Conservation (phyloP, 2,113 vertebrate genomes). For the human (Homo sapiens) region GRCh38 chr1:97939001-97939500, state of each 20-base stretch:
- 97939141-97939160: background rate
- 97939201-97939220: background rate
- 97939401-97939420: no score
- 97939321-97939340: no score
- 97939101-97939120: background rate
- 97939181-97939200: background rate
- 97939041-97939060: background rate
- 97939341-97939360: no score
- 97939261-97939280: background rate
- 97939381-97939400: no score
- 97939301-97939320: background rate
- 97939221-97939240: background rate
- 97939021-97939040: background rate
- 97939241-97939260: background rate
- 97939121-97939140: background rate
- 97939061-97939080: background rate
- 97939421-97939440: no score
- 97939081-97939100: background rate
- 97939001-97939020: background rate
- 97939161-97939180: background rate
- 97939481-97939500: no score
- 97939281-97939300: background rate
- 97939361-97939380: no score
- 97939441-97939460: no score
- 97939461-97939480: no score